phyloP scores from a whole-genome alignment of 2,888 invertebrate genomes.

The Hypsopygia costalis region DNA sequence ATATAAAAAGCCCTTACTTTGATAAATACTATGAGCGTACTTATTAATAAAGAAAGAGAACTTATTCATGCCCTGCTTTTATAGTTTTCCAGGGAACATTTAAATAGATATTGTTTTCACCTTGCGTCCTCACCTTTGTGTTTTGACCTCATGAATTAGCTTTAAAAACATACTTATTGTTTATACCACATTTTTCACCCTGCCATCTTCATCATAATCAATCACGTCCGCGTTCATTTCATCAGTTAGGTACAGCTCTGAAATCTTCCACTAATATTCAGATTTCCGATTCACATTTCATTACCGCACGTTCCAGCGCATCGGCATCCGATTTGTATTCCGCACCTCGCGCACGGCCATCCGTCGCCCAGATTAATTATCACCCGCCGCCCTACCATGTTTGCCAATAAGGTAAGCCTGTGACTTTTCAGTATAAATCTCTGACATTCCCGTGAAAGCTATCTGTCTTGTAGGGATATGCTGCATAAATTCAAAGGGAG shows the following conservation, averaged over 20 bases:
- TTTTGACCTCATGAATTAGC: no score
- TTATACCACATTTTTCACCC: background rate
- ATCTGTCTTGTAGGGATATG: slow-evolving; percentile 13
- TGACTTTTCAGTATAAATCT: slow-evolving; percentile 62
- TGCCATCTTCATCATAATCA: background rate
- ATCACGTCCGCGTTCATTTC: background rate
- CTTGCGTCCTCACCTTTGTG: no score
- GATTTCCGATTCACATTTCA: slow-evolving; percentile 23
- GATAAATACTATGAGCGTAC: no score
- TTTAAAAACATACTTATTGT: no score
- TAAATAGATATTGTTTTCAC: no score
- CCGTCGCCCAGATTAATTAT: slow-evolving; percentile 78
- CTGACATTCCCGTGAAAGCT: slow-evolving; percentile 28
- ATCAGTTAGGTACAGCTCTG: background rate
- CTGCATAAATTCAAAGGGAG: background rate
- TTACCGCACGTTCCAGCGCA: slow-evolving; percentile 30
- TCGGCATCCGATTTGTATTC: slow-evolving; percentile 67
- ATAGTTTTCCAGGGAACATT: no score
- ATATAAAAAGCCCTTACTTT: no score
- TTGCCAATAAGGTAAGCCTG: slow-evolving; percentile 68
- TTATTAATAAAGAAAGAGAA: no score
- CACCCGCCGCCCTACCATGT: slow-evolving; percentile 62
- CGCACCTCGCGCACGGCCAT: slow-evolving; percentile 47
- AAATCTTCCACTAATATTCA: slow-evolving; percentile 10
- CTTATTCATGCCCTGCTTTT: no score